Percentiles rank a stretch among this genome's conserved stretches.
These are phyloP conservation scores for Ecliptopera silaceata DNA, from an alignment of 2,888 invertebrate species.

Conservation along the genomic window DNA sequence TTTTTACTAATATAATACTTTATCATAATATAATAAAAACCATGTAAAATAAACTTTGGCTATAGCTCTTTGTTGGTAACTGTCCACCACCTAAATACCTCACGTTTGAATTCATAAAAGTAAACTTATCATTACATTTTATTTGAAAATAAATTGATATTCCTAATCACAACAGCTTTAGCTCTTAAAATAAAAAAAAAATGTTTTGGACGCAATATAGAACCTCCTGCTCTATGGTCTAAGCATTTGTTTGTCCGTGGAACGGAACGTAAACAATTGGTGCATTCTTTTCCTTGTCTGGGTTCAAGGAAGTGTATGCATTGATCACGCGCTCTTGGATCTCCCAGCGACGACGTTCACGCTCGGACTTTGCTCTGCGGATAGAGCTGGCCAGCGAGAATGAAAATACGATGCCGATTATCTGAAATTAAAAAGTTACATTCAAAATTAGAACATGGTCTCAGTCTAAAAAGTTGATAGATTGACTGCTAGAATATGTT, in stretches of 20 bases:
- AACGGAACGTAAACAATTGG: constrained; percentile 77
- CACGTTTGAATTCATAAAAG: neutral
- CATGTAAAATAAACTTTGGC: constrained; percentile 10
- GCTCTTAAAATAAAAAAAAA: constrained; percentile 5
- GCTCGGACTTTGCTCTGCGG: constrained; percentile 88
- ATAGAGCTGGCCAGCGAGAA: constrained; percentile 94
- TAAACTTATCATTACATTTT: neutral
- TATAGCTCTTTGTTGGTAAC: constrained; percentile 3
- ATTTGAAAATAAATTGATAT: neutral
- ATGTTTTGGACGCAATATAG: neutral
- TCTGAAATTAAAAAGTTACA: constrained; percentile 72
- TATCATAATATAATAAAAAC: neutral
- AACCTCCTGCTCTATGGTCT: constrained; percentile 24
- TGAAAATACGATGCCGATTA: constrained; percentile 94
- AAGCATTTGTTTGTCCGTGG: constrained; percentile 71
- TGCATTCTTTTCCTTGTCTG: constrained; percentile 62
- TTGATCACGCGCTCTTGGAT: constrained; percentile 83
- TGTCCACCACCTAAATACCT: neutral
- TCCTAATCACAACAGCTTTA: constrained; percentile 19
- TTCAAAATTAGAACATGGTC: constrained; percentile 1
- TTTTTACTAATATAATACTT: neutral
- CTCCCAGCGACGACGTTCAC: constrained; percentile 88
- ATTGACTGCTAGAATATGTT: no score
- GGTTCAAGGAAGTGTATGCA: constrained; percentile 73
- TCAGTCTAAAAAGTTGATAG: no score